Percentiles rank a stretch among this genome's conserved stretches.
Evolutionary conservation across 2,888 invertebrate species (phyloP).

Genomic region (Metopia argyrocephala): DNA sequence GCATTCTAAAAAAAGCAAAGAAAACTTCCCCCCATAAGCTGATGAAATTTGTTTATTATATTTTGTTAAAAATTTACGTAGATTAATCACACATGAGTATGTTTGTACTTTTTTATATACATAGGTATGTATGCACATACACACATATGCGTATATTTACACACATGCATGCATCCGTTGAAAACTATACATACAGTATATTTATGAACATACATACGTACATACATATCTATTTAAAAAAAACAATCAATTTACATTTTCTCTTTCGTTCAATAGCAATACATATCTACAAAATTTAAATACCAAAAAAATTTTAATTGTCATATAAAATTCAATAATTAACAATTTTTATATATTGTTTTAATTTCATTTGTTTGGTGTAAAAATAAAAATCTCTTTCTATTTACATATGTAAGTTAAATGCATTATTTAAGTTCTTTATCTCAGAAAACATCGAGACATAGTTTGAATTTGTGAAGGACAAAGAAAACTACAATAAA

Average conservation of each 20-base stretch:
- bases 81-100: no score
- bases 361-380: neutral
- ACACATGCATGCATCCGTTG: no score
- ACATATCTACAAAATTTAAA: no score
- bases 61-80: neutral
- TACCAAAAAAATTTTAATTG: no score
- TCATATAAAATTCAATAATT: neutral
- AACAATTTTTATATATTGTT: neutral
- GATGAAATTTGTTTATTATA: neutral
- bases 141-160: no score
- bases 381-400: neutral
- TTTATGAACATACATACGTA: neutral
- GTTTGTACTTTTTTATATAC: no score
- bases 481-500: neutral
- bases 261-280: conserved; percentile 16
- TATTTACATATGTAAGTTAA: no score
- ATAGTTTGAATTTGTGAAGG: neutral
- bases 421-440: no score
- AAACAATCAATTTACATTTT: conserved; percentile 7
- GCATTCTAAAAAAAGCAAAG: neutral
- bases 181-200: no score
- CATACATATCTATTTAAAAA: neutral
- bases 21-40: neutral
- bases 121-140: no score
- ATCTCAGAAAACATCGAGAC: neutral